phyloP scores from a whole-genome alignment of 2,113 vertebrate species.

The Bungarus multicinctus region DNA sequence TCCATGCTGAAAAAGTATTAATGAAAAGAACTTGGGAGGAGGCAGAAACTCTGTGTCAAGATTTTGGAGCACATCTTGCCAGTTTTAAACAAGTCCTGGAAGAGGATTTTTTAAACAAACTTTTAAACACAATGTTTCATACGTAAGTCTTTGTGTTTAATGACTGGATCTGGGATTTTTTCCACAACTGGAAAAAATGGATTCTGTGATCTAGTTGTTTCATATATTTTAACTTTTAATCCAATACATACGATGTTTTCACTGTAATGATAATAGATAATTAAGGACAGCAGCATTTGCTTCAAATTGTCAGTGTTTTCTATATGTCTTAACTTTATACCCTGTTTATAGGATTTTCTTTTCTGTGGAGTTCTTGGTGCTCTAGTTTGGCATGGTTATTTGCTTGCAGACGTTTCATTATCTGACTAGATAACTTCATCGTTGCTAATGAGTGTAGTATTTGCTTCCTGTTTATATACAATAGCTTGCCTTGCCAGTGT shows the following conservation, averaged over 20 bases:
- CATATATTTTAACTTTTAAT: not conserved
- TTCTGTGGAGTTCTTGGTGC: not conserved
- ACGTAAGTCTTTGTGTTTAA: conserved; percentile 68
- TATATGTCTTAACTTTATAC: not conserved
- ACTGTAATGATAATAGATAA: not conserved
- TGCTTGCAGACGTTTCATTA: not conserved
- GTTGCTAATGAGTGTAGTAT: not conserved
- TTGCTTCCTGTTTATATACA: not conserved
- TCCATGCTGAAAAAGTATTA: conserved; percentile 90
- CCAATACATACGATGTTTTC: not conserved
- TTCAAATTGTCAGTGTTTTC: not conserved
- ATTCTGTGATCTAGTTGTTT: not conserved
- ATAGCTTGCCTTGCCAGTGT: not conserved
- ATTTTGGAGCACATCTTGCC: conserved; percentile 88
- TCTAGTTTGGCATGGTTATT: not conserved
- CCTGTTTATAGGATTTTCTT: not conserved
- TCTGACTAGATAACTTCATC: not conserved
- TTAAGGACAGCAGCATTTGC: not conserved
- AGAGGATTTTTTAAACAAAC: conserved; percentile 83
- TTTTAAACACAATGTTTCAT: conserved; percentile 86
- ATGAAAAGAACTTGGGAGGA: conserved; percentile 91
- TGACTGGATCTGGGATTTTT: not conserved
- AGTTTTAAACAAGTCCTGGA: conserved; percentile 89
- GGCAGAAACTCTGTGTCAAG: conserved; percentile 88
- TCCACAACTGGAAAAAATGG: not conserved